Evolutionary conservation across 1,140 invertebrate species (phyloP).

Genomic region (Sinonovacula constricta): DNA sequence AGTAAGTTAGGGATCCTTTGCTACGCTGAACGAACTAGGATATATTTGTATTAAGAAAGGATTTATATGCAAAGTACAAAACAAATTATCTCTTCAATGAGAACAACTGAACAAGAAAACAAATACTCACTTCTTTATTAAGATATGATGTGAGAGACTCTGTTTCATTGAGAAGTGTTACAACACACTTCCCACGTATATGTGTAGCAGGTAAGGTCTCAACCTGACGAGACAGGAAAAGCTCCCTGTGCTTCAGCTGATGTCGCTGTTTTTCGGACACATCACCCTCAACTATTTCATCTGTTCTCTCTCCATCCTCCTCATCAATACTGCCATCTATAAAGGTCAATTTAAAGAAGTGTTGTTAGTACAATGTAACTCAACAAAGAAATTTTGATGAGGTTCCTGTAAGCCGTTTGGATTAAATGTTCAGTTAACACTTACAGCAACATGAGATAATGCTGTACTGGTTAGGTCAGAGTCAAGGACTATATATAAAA

Average conservation of each 20-base stretch:
- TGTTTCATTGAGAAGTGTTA: slow-evolving; percentile 98
- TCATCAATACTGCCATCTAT: slow-evolving; percentile 47
- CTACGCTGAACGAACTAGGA: too few relatives aligned
- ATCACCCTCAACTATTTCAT: too few relatives aligned
- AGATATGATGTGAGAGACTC: slow-evolving; percentile 97
- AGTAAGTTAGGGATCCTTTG: too few relatives aligned
- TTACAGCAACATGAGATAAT: too few relatives aligned
- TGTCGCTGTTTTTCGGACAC: slow-evolving; percentile 84
- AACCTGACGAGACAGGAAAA: slow-evolving; percentile 98
- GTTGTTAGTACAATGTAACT: neutral
- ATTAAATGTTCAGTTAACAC: too few relatives aligned
- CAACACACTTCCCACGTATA: slow-evolving; percentile 99
- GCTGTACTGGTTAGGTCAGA: too few relatives aligned
- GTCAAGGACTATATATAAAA: too few relatives aligned
- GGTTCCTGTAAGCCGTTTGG: too few relatives aligned
- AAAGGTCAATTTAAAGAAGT: neutral
- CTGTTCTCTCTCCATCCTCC: slow-evolving; percentile 80
- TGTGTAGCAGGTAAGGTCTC: slow-evolving; percentile 98
- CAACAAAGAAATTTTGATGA: neutral
- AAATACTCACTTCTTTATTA: slow-evolving; percentile 88
- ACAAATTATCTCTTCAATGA: neutral
- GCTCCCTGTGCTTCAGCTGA: slow-evolving; percentile 97
- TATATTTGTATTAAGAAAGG: too few relatives aligned
- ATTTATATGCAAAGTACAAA: too few relatives aligned
- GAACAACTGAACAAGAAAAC: neutral